phyloP scores from a whole-genome alignment of 2,797 vertebrate genomes.

The Balearica regulorum region DNA sequence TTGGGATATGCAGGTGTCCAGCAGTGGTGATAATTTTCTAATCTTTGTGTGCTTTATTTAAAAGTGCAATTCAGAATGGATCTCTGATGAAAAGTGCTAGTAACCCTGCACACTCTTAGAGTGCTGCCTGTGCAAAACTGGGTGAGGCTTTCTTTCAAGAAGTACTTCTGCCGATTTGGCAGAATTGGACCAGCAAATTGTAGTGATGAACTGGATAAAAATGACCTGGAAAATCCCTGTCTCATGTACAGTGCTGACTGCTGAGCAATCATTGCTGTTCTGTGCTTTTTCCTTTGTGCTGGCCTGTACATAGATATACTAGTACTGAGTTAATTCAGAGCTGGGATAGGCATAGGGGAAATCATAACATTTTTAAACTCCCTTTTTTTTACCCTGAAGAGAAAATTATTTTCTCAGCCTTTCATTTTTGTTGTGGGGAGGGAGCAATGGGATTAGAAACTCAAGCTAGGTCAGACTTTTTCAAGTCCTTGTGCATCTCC shows the following conservation, averaged over 20 bases:
- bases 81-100: conserved; percentile 2
- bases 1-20: neutral
- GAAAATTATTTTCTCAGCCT: neutral
- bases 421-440: neutral
- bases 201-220: conserved; percentile 50
- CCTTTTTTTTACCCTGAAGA: neutral
- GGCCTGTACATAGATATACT: neutral
- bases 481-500: neutral
- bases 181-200: conserved; percentile 47
- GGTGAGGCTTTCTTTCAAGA: conserved; percentile 13
- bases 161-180: conserved; percentile 24
- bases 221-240: conserved; percentile 41
- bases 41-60: neutral
- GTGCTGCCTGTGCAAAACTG: conserved; percentile 12
- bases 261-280: conserved; percentile 47
- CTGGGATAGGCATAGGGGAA: neutral
- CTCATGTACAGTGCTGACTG: conserved; percentile 56
- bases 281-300: conserved; percentile 52
- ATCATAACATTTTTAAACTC: conserved; percentile 54
- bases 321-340: conserved; percentile 18
- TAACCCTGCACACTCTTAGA: neutral
- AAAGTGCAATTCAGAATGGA: neutral
- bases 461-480: neutral
- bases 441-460: neutral
- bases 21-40: neutral